These are phyloP conservation scores for Drosophila ochracea DNA, from an alignment of 2,888 invertebrate genomes.

Conservation along the genomic window DNA sequence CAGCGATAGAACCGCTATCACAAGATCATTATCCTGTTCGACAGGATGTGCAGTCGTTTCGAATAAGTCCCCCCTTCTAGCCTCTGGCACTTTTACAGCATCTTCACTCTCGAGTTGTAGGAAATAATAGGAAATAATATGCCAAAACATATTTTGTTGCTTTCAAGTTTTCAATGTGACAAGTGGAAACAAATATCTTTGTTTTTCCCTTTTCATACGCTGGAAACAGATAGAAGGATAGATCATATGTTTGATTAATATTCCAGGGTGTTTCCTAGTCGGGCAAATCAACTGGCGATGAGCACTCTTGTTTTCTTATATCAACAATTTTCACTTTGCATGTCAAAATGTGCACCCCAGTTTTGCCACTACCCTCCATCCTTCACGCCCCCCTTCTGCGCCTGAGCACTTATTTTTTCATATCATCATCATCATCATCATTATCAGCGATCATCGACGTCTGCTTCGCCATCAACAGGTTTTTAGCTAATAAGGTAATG, in stretches of 20 bases:
- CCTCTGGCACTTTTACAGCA: neutral
- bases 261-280: neutral
- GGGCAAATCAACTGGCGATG: neutral
- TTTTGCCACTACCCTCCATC: neutral
- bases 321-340: slow-evolving; percentile 68
- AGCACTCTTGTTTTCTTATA: slow-evolving; percentile 30
- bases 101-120: neutral
- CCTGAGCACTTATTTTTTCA: slow-evolving; percentile 45
- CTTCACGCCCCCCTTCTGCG: neutral
- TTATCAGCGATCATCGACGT: slow-evolving; percentile 12
- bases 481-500: slow-evolving; percentile 71
- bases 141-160: neutral
- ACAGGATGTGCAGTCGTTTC: slow-evolving; percentile 15
- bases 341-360: slow-evolving; percentile 25
- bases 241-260: neutral
- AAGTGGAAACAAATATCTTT: slow-evolving; percentile 16
- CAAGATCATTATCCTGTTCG: slow-evolving; percentile 17
- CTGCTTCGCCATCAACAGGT: slow-evolving; percentile 54
- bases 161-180: slow-evolving; percentile 5
- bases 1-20: slow-evolving; percentile 21
- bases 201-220: slow-evolving; percentile 9
- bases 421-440: slow-evolving; percentile 34
- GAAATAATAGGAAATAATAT: neutral
- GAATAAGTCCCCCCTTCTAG: neutral
- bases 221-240: neutral